Percentiles rank a stretch among this genome's conserved stretches.
phyloP scores from a whole-genome alignment of 92 coral and sea anemone genomes.

The Zoanthus solanderi region DNA sequence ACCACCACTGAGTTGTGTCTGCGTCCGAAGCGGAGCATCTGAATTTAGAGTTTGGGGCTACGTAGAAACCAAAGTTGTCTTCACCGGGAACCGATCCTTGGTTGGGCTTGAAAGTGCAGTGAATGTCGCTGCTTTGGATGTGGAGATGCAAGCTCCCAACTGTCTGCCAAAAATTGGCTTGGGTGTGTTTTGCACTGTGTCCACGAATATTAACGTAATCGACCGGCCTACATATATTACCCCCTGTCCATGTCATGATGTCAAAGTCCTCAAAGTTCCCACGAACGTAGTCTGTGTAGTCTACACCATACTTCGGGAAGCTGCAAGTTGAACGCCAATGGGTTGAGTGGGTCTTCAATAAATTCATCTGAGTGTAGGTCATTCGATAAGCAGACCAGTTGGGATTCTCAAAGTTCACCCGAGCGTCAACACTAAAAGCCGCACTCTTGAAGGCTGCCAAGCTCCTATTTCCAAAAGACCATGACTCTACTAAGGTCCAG shows the following conservation, averaged over 20 bases:
- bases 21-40: too few relatives aligned
- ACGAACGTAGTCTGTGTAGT: slow-evolving; percentile 78
- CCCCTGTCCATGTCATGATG: slow-evolving; percentile 50
- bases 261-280: slow-evolving; percentile 69
- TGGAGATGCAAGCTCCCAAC: too few relatives aligned
- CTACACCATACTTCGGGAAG: slow-evolving; percentile 74
- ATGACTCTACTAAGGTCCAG: slow-evolving; percentile 2
- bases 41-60: too few relatives aligned
- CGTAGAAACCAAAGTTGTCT: too few relatives aligned
- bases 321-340: slow-evolving; percentile 81
- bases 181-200: slow-evolving; percentile 9
- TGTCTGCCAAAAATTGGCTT: too few relatives aligned
- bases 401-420: slow-evolving; percentile 2
- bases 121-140: too few relatives aligned
- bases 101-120: too few relatives aligned
- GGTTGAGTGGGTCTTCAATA: slow-evolving; percentile 63
- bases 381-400: slow-evolving; percentile 14
- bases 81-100: too few relatives aligned
- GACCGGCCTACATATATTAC: slow-evolving; percentile 56
- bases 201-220: slow-evolving; percentile 75
- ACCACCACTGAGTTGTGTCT: too few relatives aligned
- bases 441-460: not conserved
- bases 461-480: not conserved
- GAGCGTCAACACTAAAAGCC: not conserved
- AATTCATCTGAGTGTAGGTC: slow-evolving; percentile 31